Percentiles rank a stretch among this genome's conserved stretches.
phyloP scores from a whole-genome alignment of 2,113 vertebrate genomes.

The Oncorhynchus masou region DNA sequence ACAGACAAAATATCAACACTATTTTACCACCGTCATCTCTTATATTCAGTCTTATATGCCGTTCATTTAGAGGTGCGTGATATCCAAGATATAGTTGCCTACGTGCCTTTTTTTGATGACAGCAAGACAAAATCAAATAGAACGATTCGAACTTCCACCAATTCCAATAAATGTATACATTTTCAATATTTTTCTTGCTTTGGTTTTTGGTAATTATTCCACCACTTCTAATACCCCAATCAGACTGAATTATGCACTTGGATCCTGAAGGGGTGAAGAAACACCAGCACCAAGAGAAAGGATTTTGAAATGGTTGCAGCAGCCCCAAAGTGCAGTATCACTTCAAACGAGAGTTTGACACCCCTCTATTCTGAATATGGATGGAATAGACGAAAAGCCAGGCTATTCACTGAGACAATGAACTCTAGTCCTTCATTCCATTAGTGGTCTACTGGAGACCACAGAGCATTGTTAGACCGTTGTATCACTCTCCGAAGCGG shows the following conservation, averaged over 20 bases:
- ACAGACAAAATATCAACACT: no score
- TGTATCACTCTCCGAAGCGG: background rate
- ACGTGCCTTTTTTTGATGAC: no score
- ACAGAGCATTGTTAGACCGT: background rate
- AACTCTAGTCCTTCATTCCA: background rate
- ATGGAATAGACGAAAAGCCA: background rate
- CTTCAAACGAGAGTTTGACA: background rate
- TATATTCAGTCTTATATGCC: no score
- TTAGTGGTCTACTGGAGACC: background rate
- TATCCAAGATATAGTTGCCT: no score
- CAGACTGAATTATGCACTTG: conserved; percentile 21
- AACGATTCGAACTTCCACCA: no score
- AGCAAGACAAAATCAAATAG: no score
- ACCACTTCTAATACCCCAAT: conserved; percentile 24
- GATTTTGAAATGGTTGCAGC: conserved; percentile 12
- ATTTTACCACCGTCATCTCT: no score
- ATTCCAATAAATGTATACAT: no score
- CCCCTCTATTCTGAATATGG: background rate
- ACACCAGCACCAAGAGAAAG: conserved; percentile 16
- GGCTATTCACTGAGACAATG: background rate
- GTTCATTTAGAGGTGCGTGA: no score
- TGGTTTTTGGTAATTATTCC: conserved; percentile 20
- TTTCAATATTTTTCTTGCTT: background rate
- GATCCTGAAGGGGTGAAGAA: conserved; percentile 6
- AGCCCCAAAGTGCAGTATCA: background rate